phyloP scores from a whole-genome alignment of 1,140 invertebrate species.

The Rhagoletis pomonella region DNA sequence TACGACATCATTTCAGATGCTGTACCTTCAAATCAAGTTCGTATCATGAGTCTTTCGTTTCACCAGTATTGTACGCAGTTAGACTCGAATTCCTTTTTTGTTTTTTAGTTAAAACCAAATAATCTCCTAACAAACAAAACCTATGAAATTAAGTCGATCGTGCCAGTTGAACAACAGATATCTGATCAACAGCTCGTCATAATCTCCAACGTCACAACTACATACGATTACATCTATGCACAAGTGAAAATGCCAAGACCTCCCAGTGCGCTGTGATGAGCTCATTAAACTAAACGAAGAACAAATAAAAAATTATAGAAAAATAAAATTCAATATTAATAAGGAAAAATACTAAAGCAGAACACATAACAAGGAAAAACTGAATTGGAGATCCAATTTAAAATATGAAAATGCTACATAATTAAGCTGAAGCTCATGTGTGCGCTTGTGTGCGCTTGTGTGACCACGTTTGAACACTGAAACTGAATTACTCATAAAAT shows the following conservation, averaged over 20 bases:
- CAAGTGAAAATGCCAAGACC: background rate
- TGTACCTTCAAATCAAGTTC: too few species aligned
- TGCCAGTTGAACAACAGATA: background rate
- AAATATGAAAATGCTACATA: constrained; percentile 40
- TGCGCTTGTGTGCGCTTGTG: too few species aligned
- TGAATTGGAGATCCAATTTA: constrained; percentile 40
- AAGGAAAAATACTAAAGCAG: background rate
- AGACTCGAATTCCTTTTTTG: too few species aligned
- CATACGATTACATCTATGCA: background rate
- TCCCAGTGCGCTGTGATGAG: background rate
- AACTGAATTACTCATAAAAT: constrained; percentile 49
- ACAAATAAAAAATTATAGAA: constrained; percentile 48
- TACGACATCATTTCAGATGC: too few species aligned
- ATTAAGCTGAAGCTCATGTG: background rate
- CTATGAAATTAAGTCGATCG: too few species aligned
- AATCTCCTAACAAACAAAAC: too few species aligned
- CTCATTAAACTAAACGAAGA: constrained; percentile 40
- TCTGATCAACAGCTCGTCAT: background rate
- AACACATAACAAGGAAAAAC: background rate
- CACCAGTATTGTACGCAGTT: too few species aligned
- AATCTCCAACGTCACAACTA: background rate
- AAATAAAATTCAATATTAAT: constrained; percentile 34
- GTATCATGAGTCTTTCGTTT: too few species aligned
- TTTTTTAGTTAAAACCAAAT: too few species aligned
- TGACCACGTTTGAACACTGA: background rate